phyloP scores from a whole-genome alignment of 2,888 invertebrate genomes.

The Troilus luridus region DNA sequence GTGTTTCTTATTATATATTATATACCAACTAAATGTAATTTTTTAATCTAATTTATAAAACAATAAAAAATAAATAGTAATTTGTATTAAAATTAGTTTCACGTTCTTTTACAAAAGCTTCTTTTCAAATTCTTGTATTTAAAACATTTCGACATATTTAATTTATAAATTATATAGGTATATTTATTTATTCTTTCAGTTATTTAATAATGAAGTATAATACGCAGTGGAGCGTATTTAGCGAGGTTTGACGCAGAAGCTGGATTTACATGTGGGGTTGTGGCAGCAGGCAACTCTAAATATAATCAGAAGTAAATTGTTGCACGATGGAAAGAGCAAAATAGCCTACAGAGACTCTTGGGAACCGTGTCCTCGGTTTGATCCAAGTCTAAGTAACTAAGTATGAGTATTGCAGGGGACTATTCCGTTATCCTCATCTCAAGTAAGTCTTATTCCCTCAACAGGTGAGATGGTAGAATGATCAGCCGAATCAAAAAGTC shows the following conservation, averaged over 20 bases:
- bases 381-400: background rate
- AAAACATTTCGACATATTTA: too few relatives aligned
- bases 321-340: background rate
- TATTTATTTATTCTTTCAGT: background rate
- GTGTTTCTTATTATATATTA: too few relatives aligned
- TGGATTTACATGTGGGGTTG: background rate
- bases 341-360: background rate
- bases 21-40: too few relatives aligned
- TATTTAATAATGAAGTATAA: background rate
- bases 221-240: background rate
- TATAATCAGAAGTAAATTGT: conserved; percentile 11
- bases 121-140: too few relatives aligned
- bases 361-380: background rate
- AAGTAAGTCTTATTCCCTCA: too few relatives aligned
- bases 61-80: too few relatives aligned
- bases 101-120: too few relatives aligned
- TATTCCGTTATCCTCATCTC: too few relatives aligned
- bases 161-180: background rate
- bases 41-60: too few relatives aligned
- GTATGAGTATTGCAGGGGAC: background rate
- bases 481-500: too few relatives aligned
- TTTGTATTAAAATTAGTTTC: too few relatives aligned
- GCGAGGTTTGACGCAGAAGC: background rate
- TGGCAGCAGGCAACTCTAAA: background rate
- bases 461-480: too few relatives aligned